These are phyloP conservation scores for Probaryconus sp. DNA, from an alignment of 1,140 invertebrate species.

Conservation along the genomic window DNA sequence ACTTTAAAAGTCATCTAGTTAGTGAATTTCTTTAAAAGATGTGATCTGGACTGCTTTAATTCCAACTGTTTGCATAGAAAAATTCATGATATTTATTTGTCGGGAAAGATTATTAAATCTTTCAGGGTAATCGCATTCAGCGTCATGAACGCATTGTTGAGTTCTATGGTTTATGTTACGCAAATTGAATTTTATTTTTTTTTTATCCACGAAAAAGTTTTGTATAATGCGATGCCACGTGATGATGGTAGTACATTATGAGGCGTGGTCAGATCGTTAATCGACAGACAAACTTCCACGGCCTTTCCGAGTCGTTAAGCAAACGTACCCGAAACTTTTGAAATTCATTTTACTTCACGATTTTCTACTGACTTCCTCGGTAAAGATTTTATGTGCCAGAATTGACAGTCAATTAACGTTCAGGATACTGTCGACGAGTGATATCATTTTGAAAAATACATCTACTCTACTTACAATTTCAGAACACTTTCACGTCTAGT, in stretches of 20 bases:
- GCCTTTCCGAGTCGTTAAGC: constrained; percentile 47
- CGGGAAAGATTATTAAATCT: too few species aligned
- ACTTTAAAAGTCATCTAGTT: too few species aligned
- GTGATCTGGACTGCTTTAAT: too few species aligned
- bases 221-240: constrained; percentile 36
- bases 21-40: too few species aligned
- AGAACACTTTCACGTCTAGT: too few species aligned
- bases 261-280: constrained; percentile 62
- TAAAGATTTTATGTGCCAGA: constrained; percentile 37
- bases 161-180: background rate
- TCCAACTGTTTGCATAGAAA: too few species aligned
- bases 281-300: constrained; percentile 57
- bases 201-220: constrained; percentile 43
- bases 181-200: constrained; percentile 1
- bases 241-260: constrained; percentile 30
- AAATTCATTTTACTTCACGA: constrained; percentile 27
- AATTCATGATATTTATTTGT: too few species aligned
- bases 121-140: too few species aligned
- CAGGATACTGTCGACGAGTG: constrained; percentile 4
- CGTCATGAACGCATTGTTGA: background rate
- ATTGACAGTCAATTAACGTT: constrained; percentile 40
- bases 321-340: constrained; percentile 44
- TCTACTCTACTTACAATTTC: too few species aligned
- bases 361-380: constrained; percentile 14
- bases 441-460: constrained; percentile 5